Percentiles rank a stretch among this genome's conserved stretches.
Evolutionary conservation across 2,888 invertebrate species (phyloP).

Genomic region (Ferrisia virgata): DNA sequence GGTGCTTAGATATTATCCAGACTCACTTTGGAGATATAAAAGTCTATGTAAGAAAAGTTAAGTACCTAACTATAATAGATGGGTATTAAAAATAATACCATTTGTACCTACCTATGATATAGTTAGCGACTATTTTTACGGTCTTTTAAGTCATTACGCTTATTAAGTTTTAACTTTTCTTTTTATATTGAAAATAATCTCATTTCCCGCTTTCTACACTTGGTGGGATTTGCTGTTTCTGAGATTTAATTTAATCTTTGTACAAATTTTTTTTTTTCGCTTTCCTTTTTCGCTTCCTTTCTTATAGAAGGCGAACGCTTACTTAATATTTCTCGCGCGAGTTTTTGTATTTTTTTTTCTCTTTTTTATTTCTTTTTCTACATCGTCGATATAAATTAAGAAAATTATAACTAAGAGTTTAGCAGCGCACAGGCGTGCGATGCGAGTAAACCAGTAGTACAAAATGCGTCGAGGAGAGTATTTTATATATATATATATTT

Average conservation of each 20-base stretch:
- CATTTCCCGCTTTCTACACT: conserved; percentile 27
- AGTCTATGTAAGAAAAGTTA: not conserved
- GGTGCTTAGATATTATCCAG: too few species aligned
- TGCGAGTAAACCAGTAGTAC: not conserved
- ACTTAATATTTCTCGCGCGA: not conserved
- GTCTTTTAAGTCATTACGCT: conserved; percentile 29
- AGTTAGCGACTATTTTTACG: conserved; percentile 18
- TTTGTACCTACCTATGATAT: not conserved
- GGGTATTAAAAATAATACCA: conserved; percentile 18
- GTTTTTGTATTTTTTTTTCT: not conserved
- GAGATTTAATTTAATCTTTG: conserved; percentile 31
- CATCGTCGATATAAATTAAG: conserved; percentile 30
- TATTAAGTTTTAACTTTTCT: conserved; percentile 32
- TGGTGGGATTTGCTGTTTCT: conserved; percentile 4
- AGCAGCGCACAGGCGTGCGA: too few species aligned
- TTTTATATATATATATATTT: too few species aligned
- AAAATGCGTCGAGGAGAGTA: not conserved
- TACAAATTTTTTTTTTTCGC: not conserved
- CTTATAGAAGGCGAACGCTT: too few species aligned
- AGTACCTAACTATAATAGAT: not conserved
- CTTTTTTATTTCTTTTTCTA: not conserved
- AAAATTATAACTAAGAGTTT: conserved; percentile 24
- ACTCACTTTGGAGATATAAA: too few species aligned
- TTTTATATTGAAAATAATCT: conserved; percentile 24
- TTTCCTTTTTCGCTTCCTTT: not conserved